Evolutionary conservation across 2,797 vertebrate genomes (phyloP), one percentile per base, ranked within the genome.

Genomic region (Phrynocephalus guinanensis): DNA sequence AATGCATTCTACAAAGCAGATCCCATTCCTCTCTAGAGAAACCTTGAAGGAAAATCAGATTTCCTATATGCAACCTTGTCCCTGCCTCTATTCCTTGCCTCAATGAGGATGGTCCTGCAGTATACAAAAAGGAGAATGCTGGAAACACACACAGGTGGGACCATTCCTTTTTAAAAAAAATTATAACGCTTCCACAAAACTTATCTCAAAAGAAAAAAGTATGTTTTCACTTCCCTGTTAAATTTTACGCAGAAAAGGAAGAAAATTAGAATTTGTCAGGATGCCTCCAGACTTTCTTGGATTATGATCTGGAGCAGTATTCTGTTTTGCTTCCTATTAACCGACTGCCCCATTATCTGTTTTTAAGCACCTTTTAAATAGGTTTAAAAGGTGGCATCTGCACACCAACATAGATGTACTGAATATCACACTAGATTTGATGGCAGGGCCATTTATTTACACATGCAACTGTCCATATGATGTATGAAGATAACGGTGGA

Each of bases 161-260:
- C 26, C 56, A 15, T 30, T 50, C 30, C 44, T 66, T 86, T 81
- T 56, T 20, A 1, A 3, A 60, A 60, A 60, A 63, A 82, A 38
- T 20, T 67, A 75, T n/a, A 82, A 67, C 68, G 89, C 86, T 85
- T 88, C 73, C 72, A 56, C 79, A 83, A 91, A 87, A 87, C 44
- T 80, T 82, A n/a, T 87, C 91, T 72, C 79, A 66, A 77, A 22
- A 94, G 94, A 18, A 63, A 18, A 63, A 63, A 18, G 85, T 44
- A 44, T 44, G 38, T 44, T 44, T 44, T 44, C 38, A 44, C 38
- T 89, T 94, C 68, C 10, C 20, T 80, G 18, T 73, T 18, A 44
- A 66, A 63, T 71, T 86, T 44, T 63, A 75, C 38, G 66, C 30
- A 63, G 38, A 16, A 72, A 28, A 80, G 44, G 68, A 79, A 63